phyloP scores from a whole-genome alignment of 1,140 invertebrate species.

The Stegodyphus mimosarum region DNA sequence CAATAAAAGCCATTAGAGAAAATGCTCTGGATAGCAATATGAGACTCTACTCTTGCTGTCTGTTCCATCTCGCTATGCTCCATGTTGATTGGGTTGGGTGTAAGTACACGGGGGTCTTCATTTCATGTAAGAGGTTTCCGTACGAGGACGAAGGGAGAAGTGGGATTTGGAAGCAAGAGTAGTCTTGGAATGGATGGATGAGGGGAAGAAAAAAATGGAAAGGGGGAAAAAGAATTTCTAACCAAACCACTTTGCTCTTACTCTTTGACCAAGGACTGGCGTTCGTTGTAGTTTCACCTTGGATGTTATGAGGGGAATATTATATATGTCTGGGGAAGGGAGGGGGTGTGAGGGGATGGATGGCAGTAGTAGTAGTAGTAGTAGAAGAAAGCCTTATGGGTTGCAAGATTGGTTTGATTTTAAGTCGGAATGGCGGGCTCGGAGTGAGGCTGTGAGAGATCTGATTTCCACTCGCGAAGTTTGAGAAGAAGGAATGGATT shows the following conservation, averaged over 20 bases:
- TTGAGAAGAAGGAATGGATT: too few species aligned
- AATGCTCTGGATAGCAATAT: conserved; percentile 59
- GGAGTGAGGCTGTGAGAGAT: background rate
- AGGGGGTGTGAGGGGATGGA: background rate
- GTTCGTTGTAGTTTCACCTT: background rate
- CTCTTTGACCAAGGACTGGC: conserved; percentile 34
- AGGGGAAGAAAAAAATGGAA: conserved; percentile 5
- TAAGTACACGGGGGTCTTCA: conserved; percentile 38
- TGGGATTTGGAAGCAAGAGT: conserved; percentile 17
- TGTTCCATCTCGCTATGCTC: background rate
- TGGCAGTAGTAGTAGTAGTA: too few species aligned
- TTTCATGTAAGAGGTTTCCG: conserved; percentile 48
- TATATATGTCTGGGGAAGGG: conserved; percentile 7
- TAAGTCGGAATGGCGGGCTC: background rate
- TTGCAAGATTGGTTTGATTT: conserved; percentile 17
- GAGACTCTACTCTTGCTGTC: conserved; percentile 2
- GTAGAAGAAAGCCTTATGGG: background rate
- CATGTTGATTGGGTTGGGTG: conserved; percentile 56
- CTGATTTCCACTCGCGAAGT: background rate
- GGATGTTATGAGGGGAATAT: background rate
- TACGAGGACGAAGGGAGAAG: conserved; percentile 4
- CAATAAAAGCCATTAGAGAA: conserved; percentile 61
- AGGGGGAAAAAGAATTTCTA: conserved; percentile 26
- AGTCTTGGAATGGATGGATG: background rate
- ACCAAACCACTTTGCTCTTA: conserved; percentile 51